Evolutionary conservation across 2,113 vertebrate species (phyloP).

Genomic region (Ophthalmolycus amberensis): DNA sequence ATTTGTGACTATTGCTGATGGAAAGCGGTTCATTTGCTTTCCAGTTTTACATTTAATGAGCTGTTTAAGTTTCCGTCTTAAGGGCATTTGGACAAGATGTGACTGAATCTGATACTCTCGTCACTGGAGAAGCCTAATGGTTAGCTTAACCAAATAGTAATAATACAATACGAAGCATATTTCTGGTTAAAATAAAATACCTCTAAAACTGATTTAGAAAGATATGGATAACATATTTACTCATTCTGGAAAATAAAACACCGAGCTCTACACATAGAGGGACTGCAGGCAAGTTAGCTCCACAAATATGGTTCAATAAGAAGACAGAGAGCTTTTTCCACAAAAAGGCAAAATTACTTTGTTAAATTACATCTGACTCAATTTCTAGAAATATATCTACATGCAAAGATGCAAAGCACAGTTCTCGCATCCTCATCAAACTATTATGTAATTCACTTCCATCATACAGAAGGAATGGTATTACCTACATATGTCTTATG

Average conservation of each 20-base stretch:
- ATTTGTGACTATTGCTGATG: conserved; percentile 30
- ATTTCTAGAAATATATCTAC: background rate
- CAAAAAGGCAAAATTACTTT: background rate
- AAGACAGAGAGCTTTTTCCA: background rate
- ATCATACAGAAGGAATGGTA: background rate
- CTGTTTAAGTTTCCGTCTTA: conserved; percentile 14
- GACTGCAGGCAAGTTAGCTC: background rate
- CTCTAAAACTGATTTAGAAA: conserved; percentile 36
- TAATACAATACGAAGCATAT: conserved; percentile 4
- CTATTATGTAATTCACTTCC: background rate
- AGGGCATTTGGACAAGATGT: conserved; percentile 1
- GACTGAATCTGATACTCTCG: conserved; percentile 10
- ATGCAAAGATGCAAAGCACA: background rate
- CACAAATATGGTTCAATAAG: background rate
- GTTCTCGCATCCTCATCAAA: background rate
- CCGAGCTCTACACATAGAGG: background rate
- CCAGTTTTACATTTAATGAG: conserved; percentile 17
- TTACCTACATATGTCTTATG: background rate
- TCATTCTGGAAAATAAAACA: background rate
- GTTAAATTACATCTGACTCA: background rate
- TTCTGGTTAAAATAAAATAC: conserved; percentile 35
- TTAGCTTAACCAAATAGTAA: background rate
- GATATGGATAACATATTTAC: background rate
- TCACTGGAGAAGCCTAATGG: background rate
- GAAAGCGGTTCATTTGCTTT: conserved; percentile 2